Conservation (phyloP, 1,140 invertebrate genomes). For the Leptestheria dahalacensis region DNA sequence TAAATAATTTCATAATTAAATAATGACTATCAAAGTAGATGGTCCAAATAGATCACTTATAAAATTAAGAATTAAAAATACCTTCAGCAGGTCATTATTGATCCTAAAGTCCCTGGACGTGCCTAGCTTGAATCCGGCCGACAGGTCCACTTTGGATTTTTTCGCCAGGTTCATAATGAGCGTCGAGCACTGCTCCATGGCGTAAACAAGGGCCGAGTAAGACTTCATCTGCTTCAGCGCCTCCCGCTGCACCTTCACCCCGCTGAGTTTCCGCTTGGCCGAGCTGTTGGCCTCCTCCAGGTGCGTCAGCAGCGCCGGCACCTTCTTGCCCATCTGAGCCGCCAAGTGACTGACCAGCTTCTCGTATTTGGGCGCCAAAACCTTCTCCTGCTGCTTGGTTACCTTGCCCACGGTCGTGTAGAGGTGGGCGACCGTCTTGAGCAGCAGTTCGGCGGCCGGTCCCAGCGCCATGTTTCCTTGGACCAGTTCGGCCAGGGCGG, state of each 20-base stretch:
- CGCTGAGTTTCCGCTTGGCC: background rate
- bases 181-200: background rate
- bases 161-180: background rate
- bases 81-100: background rate
- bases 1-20: too few relatives aligned
- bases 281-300: background rate
- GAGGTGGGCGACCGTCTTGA: background rate
- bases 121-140: background rate
- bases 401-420: background rate
- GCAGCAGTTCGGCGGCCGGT: background rate
- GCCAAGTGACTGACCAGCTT: background rate
- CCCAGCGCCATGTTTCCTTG: background rate
- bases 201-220: background rate
- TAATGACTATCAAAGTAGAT: too few relatives aligned
- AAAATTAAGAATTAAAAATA: background rate
- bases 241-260: background rate
- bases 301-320: background rate
- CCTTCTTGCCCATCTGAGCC: background rate
- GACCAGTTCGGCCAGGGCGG: background rate
- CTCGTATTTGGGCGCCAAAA: background rate
- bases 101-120: slow-evolving; percentile 6
- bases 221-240: background rate
- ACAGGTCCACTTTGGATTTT: background rate
- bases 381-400: background rate
- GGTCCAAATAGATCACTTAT: background rate